A percentile compares a stretch with the other conserved stretches of the same genome.
Evolutionary conservation across 1,140 invertebrate genomes (phyloP).

Genomic region (Mesaphorura yosii): DNA sequence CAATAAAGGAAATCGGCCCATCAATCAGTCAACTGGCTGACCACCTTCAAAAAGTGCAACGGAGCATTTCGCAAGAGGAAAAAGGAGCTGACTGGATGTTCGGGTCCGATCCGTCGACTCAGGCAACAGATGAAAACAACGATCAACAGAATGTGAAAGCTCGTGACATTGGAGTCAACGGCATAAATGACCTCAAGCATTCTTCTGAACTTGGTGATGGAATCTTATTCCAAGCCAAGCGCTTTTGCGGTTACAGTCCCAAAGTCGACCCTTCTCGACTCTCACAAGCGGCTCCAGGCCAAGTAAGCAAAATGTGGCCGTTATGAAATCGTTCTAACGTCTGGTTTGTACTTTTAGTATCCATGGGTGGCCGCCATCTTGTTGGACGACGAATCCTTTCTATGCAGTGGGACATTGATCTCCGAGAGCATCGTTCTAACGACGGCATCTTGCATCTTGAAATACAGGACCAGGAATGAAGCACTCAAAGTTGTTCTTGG

Average conservation of each 20-base stretch:
- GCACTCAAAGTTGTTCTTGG: conserved; percentile 2
- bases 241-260: conserved; percentile 8
- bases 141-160: neutral
- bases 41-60: neutral
- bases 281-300: conserved; percentile 8
- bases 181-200: neutral
- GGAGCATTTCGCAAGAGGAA: neutral
- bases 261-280: neutral
- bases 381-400: conserved; percentile 1
- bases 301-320: conserved; percentile 3
- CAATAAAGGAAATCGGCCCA: neutral
- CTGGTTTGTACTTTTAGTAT: neutral
- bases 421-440: conserved; percentile 11
- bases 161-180: neutral
- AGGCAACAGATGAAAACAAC: neutral
- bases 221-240: neutral
- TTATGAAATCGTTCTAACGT: neutral
- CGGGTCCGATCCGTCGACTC: neutral
- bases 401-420: conserved; percentile 5
- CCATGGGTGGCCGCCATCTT: neutral
- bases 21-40: neutral
- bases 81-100: neutral
- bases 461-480: conserved; percentile 3
- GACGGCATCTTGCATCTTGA: conserved; percentile 9
- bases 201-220: neutral